Percentiles rank a stretch among this genome's conserved stretches.
These are phyloP conservation scores for Zonotrichia leucophrys DNA, from an alignment of 2,113 vertebrate genomes.

Conservation along the genomic window DNA sequence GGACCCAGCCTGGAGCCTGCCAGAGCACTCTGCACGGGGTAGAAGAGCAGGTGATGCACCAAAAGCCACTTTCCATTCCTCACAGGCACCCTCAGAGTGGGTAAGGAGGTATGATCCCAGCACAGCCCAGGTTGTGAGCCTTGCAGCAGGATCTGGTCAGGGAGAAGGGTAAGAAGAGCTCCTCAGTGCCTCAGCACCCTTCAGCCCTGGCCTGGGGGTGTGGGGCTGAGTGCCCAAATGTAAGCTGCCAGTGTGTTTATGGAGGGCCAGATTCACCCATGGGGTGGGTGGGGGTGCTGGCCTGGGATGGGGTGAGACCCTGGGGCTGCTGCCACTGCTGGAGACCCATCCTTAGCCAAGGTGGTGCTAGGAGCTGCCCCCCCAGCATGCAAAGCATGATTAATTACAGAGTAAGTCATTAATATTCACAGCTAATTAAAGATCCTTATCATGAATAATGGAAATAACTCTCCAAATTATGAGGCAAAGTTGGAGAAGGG, in stretches of 20 bases:
- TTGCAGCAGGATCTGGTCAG: not conserved
- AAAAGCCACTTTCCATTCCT: not conserved
- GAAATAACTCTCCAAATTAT: conserved; percentile 38
- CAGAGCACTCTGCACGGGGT: fast-evolving
- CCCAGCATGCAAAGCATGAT: conserved; percentile 53
- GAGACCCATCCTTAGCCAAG: not conserved
- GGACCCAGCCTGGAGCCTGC: not conserved
- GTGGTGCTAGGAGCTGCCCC: not conserved
- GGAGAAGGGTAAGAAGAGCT: not conserved
- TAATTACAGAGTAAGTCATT: conserved; percentile 69
- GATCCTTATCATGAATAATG: conserved; percentile 68
- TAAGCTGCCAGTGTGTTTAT: not conserved
- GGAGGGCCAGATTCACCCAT: not conserved
- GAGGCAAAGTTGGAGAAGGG: not conserved
- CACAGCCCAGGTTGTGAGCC: not conserved
- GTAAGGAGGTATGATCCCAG: not conserved
- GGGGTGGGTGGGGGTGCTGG: not conserved
- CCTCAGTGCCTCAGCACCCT: not conserved
- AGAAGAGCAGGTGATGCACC: not conserved
- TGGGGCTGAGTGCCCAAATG: not conserved
- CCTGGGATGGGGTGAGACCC: not conserved
- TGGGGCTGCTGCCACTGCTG: not conserved
- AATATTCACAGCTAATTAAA: conserved; percentile 75
- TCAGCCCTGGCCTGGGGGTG: not conserved
- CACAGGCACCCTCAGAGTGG: not conserved